phyloP scores from a whole-genome alignment of 2,888 invertebrate species.

The Cynaeus angustus region DNA sequence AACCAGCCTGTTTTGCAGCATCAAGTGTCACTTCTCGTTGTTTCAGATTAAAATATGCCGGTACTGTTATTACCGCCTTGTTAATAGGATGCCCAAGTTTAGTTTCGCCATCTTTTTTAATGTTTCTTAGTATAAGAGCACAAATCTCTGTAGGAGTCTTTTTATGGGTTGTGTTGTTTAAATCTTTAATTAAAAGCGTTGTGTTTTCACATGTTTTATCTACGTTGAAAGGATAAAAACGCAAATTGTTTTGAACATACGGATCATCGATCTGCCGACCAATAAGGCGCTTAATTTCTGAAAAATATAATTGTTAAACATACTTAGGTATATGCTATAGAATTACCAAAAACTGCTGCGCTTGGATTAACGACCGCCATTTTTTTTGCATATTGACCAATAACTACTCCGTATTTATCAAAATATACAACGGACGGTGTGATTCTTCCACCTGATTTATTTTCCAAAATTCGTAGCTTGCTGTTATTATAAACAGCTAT shows the following conservation, averaged over 20 bases:
- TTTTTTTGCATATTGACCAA: no score
- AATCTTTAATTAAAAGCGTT: background rate
- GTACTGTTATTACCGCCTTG: conserved; percentile 59
- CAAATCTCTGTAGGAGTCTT: conserved; percentile 1
- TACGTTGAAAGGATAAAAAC: background rate
- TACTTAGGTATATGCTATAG: no score
- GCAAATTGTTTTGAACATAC: background rate
- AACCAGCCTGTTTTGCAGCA: conserved; percentile 56
- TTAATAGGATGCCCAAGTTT: background rate
- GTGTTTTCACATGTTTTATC: background rate
- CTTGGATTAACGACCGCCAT: no score
- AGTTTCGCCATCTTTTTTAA: background rate
- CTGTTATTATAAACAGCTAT: no score
- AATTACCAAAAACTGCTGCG: no score
- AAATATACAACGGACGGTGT: no score
- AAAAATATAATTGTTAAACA: background rate
- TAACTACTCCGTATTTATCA: no score
- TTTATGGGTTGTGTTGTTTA: background rate
- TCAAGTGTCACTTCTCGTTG: conserved; percentile 58
- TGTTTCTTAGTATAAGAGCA: background rate
- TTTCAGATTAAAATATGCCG: conserved; percentile 58
- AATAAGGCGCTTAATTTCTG: conserved; percentile 8
- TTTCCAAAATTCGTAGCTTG: no score
- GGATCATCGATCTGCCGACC: conserved; percentile 4
- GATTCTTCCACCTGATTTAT: no score